phyloP scores from a whole-genome alignment of 2,888 invertebrate genomes.

The Tetranychus piercei region DNA sequence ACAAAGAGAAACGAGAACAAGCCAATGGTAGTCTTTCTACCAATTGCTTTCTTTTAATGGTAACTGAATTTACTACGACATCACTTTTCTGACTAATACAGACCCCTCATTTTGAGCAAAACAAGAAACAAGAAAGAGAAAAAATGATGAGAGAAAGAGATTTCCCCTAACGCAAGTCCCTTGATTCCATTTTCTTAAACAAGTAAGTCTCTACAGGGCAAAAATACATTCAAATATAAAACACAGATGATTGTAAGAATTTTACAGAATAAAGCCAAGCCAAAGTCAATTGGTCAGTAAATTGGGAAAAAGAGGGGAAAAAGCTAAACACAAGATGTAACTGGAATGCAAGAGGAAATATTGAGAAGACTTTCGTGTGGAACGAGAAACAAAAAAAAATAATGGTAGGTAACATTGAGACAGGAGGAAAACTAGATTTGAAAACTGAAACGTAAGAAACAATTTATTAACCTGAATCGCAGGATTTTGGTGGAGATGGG shows the following conservation, averaged over 20 bases:
- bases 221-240: too few species aligned
- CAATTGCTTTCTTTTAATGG: neutral
- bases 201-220: neutral
- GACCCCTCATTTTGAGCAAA: neutral
- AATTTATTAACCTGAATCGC: neutral
- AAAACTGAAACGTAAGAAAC: neutral
- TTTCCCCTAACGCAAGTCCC: neutral
- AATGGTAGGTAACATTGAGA: neutral
- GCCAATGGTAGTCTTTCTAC: neutral
- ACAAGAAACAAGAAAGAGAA: conserved; percentile 3
- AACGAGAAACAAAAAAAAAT: neutral
- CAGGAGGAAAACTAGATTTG: neutral
- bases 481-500: neutral
- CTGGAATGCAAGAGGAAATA: too few species aligned
- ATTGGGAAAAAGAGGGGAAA: too few species aligned
- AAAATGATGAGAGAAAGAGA: neutral
- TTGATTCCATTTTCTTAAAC: neutral
- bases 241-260: too few species aligned
- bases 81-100: neutral
- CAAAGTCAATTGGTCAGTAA: too few species aligned
- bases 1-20: neutral
- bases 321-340: too few species aligned
- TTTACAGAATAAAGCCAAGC: too few species aligned
- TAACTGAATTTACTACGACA: neutral
- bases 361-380: neutral